These are phyloP conservation scores for Didymodactylos carnosus DNA, from an alignment of 2,888 invertebrate species.

Conservation along the genomic window DNA sequence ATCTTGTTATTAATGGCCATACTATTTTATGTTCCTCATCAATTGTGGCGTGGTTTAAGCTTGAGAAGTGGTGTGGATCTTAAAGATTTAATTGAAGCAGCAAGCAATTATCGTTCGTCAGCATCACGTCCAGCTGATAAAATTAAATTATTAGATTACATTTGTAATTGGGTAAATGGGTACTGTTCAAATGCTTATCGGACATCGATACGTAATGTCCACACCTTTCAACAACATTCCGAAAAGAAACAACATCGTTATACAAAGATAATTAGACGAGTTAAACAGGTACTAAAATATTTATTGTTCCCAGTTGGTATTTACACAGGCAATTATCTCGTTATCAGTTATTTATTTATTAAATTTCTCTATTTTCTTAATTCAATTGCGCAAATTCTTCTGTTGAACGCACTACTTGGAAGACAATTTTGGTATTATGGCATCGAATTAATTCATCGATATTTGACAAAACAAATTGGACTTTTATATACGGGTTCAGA, in stretches of 20 bases:
- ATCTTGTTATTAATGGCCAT: constrained; percentile 8
- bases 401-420: constrained; percentile 8
- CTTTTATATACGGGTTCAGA: neutral
- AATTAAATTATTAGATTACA: constrained; percentile 10
- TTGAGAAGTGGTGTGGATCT: constrained; percentile 7
- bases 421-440: constrained; percentile 6
- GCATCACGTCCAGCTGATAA: neutral
- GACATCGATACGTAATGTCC: neutral
- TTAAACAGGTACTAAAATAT: neutral
- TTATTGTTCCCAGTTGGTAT: constrained; percentile 3
- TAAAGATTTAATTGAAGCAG: constrained; percentile 12
- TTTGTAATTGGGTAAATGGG: constrained; percentile 2
- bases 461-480: neutral
- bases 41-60: constrained; percentile 10
- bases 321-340: constrained; percentile 10
- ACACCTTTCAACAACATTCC: neutral
- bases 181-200: constrained; percentile 5
- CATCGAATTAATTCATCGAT: neutral
- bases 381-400: constrained; percentile 11
- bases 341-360: constrained; percentile 9
- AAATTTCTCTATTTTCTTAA: constrained; percentile 11
- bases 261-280: neutral
- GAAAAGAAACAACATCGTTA: no score
- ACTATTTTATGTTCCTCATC: constrained; percentile 11
- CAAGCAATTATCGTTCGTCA: constrained; percentile 10